Evolutionary conservation across 64 coral and sea anemone species (phyloP), one percentile per base, ranked within the genome.

Genomic region (Cladopsammia gracilis): DNA sequence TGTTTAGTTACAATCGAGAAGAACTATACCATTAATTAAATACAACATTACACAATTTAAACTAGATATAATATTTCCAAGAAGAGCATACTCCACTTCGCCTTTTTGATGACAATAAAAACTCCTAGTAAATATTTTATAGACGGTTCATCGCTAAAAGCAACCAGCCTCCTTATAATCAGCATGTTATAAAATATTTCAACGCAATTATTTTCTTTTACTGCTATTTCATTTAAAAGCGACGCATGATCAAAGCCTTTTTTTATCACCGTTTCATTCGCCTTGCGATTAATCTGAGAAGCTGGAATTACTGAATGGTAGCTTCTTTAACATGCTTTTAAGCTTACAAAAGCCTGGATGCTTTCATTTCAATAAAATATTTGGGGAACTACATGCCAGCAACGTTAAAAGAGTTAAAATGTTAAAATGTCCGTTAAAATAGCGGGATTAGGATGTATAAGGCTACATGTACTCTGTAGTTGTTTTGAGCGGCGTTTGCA

Each of bases 1-100:
- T 34, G 34, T 34, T 34, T 34, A 70, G 14, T 73, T 23, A 6
- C 26, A 45, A 7, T 73, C 1, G 14, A 6, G 34, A 15, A 47
- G 11, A 73, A 73, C 43, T 45, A 44, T 46, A 6, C 14, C 43
- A 73, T 48, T 24, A 9, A 73, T 73, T 73, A 73, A 73, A 73
- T 73, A 73, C 14, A 73, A 73, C 13, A 73, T 45, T 64, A 73
- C 45, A 73, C 71, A 73, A 73, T 19, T 73, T 73, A 47, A 73
- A 18, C 71, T 16, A 73, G 34, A 16, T 73, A 48, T 73, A 48
- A 47, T 45, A 73, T 73, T 73, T 73, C 42, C 71, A 48, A 73
- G 4, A 16, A 16, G 43, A 34, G 67, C 67, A 70, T 16, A 44
- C 71, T 73, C 14, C 45, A 26, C 71, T 24, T 73, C 45, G 34